phyloP scores from a whole-genome alignment of 2,797 vertebrate species.

The Nasua narica region DNA sequence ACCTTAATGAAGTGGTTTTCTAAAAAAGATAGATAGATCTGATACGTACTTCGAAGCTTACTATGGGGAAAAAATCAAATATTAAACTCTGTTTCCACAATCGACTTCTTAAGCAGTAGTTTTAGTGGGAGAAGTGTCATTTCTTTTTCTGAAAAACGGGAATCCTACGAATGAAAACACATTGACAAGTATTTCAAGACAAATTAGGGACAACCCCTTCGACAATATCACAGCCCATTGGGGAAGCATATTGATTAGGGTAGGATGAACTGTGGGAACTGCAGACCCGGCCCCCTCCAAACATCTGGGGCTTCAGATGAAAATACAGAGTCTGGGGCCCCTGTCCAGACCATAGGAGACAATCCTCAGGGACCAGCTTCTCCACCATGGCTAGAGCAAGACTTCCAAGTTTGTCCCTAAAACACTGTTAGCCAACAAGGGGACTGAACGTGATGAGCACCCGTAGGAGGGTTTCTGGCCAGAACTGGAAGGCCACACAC shows the following conservation, averaged over 20 bases:
- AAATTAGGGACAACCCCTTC: neutral
- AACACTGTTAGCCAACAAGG: fast-evolving
- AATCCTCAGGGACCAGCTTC: neutral
- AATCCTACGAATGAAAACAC: neutral
- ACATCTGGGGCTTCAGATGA: too few relatives aligned
- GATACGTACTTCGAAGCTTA: neutral
- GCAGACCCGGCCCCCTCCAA: fast-evolving
- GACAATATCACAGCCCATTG: fast-evolving
- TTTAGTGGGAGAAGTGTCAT: neutral
- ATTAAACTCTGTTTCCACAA: neutral
- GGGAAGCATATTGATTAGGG: neutral
- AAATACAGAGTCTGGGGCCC: too few relatives aligned
- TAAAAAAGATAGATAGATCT: neutral
- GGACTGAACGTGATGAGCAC: fast-evolving
- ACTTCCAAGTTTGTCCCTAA: neutral
- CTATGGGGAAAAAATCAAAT: neutral
- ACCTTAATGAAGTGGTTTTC: neutral
- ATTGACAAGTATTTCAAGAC: neutral
- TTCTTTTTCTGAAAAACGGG: neutral
- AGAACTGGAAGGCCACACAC: neutral
- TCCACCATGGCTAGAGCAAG: fast-evolving
- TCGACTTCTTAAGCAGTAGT: neutral
- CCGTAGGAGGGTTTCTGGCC: fast-evolving
- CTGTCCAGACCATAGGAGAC: fast-evolving
- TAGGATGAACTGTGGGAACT: neutral